Percentiles rank a stretch among this genome's conserved stretches.
Evolutionary conservation across 2,888 invertebrate genomes (phyloP).

Genomic region (Drosophila borealis): DNA sequence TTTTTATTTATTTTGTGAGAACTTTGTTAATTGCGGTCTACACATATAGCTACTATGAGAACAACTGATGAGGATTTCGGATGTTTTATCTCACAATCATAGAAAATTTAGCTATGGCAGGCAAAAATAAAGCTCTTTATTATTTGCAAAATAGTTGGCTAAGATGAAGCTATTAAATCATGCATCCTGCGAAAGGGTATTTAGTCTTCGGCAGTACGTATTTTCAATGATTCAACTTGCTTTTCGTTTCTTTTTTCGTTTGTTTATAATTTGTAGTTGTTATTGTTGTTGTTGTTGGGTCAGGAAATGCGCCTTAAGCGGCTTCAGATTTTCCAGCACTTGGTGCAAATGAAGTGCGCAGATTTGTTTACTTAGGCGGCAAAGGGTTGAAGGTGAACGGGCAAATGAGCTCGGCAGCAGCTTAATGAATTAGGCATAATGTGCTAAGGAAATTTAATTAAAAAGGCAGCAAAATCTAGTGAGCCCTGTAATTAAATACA

Average conservation of each 20-base stretch:
- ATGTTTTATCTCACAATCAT: no score
- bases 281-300: conserved; percentile 50
- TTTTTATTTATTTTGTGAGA: no score
- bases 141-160: no score
- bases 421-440: conserved; percentile 48
- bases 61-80: no score
- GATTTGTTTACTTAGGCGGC: conserved; percentile 71
- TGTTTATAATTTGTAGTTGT: conserved; percentile 16
- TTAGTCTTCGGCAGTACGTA: background rate
- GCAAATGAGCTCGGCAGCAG: background rate
- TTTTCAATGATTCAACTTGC: background rate
- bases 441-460: conserved; percentile 51
- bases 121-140: no score
- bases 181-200: background rate
- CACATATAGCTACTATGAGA: no score
- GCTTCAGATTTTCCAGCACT: conserved; percentile 52
- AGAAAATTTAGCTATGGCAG: no score
- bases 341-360: conserved; percentile 69
- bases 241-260: conserved; percentile 15
- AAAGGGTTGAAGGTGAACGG: conserved; percentile 46
- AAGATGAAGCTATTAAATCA: no score
- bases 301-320: conserved; percentile 62
- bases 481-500: conserved; percentile 32
- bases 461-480: conserved; percentile 22
- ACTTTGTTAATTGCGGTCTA: no score